Evolutionary conservation across 2,797 vertebrate genomes (phyloP).

Genomic region (Trichosurus vulpecula): DNA sequence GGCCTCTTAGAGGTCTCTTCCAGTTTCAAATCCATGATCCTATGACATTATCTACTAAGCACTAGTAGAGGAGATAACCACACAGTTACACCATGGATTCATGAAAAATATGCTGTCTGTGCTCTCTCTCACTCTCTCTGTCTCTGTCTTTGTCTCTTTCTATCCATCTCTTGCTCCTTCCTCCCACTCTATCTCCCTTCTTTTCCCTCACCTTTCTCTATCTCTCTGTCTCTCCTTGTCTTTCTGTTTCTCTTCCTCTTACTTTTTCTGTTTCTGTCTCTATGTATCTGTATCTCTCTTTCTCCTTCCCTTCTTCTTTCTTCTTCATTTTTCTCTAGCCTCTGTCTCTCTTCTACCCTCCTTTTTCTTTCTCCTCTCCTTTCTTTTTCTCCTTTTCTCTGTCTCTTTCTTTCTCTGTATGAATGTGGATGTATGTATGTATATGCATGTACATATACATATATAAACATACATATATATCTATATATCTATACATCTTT

Average conservation of each 20-base stretch:
- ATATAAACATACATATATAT: no score
- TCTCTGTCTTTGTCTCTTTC: not conserved
- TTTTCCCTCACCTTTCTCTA: not conserved
- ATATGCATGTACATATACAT: constrained; percentile 50
- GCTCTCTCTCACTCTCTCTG: not conserved
- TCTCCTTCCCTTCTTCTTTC: not conserved
- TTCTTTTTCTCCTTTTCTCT: constrained; percentile 37
- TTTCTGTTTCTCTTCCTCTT: not conserved
- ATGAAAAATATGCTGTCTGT: not conserved
- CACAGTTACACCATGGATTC: not conserved
- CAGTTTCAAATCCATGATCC: not conserved
- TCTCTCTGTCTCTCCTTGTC: not conserved
- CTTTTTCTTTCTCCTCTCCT: not conserved
- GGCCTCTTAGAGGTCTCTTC: not conserved
- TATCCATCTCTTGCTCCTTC: not conserved
- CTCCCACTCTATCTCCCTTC: not conserved
- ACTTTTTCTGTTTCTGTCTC: no score
- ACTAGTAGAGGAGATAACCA: not conserved
- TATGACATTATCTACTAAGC: not conserved
- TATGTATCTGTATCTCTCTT: not conserved
- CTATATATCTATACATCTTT: constrained; percentile 33
- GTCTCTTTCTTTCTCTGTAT: constrained; percentile 23
- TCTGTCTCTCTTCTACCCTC: not conserved
- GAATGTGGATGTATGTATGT: constrained; percentile 46
- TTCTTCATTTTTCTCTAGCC: not conserved